Evolutionary conservation across 1,140 invertebrate species (phyloP).

Genomic region (Drosophila bocki): DNA sequence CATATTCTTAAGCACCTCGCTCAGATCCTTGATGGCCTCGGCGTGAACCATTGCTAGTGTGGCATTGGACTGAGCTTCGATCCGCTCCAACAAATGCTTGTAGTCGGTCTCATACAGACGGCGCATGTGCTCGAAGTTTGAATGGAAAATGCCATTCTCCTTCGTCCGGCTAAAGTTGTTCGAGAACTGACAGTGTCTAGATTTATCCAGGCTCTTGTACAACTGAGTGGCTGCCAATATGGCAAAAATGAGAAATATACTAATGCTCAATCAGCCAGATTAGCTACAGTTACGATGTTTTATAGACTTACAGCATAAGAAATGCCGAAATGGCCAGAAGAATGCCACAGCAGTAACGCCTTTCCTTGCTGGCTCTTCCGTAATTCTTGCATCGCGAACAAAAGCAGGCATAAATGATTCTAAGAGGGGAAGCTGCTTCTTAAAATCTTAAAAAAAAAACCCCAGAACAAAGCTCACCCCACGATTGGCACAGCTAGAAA

Average conservation of each 20-base stretch:
- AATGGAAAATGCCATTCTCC: not conserved
- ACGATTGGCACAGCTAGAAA: slow-evolving; percentile 9
- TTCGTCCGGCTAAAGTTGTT: not conserved
- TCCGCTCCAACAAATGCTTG: not conserved
- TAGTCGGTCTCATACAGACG: slow-evolving; percentile 9
- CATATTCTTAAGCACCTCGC: not conserved
- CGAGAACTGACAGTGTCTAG: not conserved
- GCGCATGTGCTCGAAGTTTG: not conserved
- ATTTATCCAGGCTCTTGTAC: not conserved
- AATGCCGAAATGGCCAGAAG: slow-evolving; percentile 5
- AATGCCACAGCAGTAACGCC: not conserved
- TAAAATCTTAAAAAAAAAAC: not conserved
- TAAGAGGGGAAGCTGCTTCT: not conserved
- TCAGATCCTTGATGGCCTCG: not conserved
- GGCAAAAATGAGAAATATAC: slow-evolving; percentile 12
- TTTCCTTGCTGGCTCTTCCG: not conserved
- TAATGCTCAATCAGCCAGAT: not conserved
- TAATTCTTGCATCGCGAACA: not conserved
- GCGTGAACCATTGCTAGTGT: not conserved
- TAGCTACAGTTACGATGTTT: too few relatives aligned
- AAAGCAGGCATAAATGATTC: slow-evolving; percentile 7
- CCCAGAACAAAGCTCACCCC: slow-evolving; percentile 14
- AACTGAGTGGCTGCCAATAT: slow-evolving; percentile 11
- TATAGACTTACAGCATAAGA: slow-evolving; percentile 33
- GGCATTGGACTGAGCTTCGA: not conserved